Evolutionary conservation across 1,140 invertebrate genomes (phyloP).

Genomic region (Drosophila murphyi): DNA sequence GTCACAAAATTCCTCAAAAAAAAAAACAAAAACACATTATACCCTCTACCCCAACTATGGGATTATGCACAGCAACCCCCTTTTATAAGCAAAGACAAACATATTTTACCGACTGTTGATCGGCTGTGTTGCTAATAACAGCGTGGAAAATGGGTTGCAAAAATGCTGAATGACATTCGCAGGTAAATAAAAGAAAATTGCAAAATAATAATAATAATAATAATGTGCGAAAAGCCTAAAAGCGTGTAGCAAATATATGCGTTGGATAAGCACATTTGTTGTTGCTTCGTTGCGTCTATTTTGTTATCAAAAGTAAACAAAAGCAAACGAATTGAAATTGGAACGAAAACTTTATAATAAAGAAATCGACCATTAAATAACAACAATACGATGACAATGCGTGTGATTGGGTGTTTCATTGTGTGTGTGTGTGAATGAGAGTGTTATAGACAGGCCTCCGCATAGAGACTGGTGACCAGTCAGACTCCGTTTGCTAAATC

Average conservation of each 20-base stretch:
- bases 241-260: conserved; percentile 10
- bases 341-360: conserved; percentile 30
- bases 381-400: conserved; percentile 4
- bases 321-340: conserved; percentile 19
- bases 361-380: conserved; percentile 28
- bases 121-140: conserved; percentile 36
- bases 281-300: conserved; percentile 8
- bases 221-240: conserved; percentile 58
- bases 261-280: neutral
- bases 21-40: too few relatives aligned
- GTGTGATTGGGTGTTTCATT: neutral
- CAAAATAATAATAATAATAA: conserved; percentile 71
- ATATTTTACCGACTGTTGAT: conserved; percentile 12
- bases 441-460: conserved; percentile 18
- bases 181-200: conserved; percentile 52
- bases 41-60: neutral
- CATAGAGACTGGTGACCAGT: neutral
- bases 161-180: conserved; percentile 44
- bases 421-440: conserved; percentile 5
- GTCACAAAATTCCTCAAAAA: neutral
- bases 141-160: conserved; percentile 75
- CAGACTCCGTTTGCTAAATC: conserved; percentile 1
- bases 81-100: conserved; percentile 21
- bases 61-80: conserved; percentile 7
- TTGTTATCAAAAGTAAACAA: conserved; percentile 46